Base-by-base conservation (phyloP, 2,888 invertebrate genomes). In the Girardia tigrina region DNA sequence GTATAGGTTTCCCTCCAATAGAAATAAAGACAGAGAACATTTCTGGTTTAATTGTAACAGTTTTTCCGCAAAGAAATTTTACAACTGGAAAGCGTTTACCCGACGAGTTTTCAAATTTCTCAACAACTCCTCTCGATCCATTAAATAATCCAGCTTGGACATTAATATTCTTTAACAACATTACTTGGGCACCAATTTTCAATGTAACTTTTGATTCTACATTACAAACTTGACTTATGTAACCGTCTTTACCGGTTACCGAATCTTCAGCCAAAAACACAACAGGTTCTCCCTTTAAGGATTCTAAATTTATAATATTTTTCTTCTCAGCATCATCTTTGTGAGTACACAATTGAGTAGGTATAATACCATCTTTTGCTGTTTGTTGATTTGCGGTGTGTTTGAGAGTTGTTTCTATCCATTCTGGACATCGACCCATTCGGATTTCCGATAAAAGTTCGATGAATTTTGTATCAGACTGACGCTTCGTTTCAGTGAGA, bases 91-190 rank as follows among this genome's bases (percentile, higher is more conserved):
- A 56, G n/a, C 75, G 70, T 23, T 56, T 72, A 6, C 75, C 71
- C 29, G 42, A 70, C 29, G 90, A 89, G 56, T 81, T 80, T 78
- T 89, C 88, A 84, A 92, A 92, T 77, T 88, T 88, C 0, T 88
- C 87, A 0, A 95, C 88, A 0, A 93, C 90, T 0, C 94, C 95
- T 78, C 94, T 87, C 0, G 94, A 92, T 0, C 95, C 95, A 85
- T 95, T 95, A 0, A 94, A 94, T 78, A 95, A 85, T 0, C 94
- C 94, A 75, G 87, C 86, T 78, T 89, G 86, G 0, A 94, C 88
- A 85, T 90, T 92, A 8, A 94, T 87, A 84, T 95, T 95, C 85
- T 93, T 94, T 56, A 92, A 85, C 29, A 95, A 86, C 94, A 95
- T 94, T 0, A 95, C 94, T 20, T 91, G 90, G 20, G 90, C 89